Conservation (phyloP, 2,113 vertebrate genomes). For the Mus pahari region DNA sequence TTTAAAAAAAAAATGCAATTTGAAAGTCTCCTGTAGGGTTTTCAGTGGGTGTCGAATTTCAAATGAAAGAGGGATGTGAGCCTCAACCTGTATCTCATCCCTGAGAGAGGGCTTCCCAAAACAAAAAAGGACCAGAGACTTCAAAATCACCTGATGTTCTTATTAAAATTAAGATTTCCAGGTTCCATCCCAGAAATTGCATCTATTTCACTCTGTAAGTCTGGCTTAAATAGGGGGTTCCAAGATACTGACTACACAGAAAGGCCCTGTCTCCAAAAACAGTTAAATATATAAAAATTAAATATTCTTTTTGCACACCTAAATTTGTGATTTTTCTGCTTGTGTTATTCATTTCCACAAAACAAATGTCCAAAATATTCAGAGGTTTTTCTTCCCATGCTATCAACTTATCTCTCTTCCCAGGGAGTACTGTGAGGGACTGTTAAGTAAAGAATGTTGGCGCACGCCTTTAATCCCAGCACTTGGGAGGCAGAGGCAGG, state of each 20-base stretch:
- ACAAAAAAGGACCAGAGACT: neutral
- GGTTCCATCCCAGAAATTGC: neutral
- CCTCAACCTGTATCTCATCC: neutral
- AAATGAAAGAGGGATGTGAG: neutral
- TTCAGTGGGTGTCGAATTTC: neutral
- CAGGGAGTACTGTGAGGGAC: neutral
- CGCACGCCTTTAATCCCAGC: too few relatives aligned
- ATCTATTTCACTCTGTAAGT: neutral
- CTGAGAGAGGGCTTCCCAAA: neutral
- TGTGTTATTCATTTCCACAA: neutral
- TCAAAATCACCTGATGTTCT: neutral
- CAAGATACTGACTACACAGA: neutral
- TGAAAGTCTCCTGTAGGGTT: constrained; percentile 6
- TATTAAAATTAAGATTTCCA: neutral
- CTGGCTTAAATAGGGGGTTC: neutral
- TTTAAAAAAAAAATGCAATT: neutral
- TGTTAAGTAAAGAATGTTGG: constrained; percentile 15
- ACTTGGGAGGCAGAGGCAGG: too few relatives aligned
- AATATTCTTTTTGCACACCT: neutral
- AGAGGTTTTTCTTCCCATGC: neutral
- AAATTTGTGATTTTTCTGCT: neutral
- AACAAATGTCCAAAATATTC: neutral
- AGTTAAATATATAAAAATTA: neutral
- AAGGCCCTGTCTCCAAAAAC: neutral
- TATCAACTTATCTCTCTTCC: neutral